Percentiles rank a stretch among this genome's conserved stretches.
phyloP scores from a whole-genome alignment of 2,888 invertebrate genomes.

The Timema cristinae region DNA sequence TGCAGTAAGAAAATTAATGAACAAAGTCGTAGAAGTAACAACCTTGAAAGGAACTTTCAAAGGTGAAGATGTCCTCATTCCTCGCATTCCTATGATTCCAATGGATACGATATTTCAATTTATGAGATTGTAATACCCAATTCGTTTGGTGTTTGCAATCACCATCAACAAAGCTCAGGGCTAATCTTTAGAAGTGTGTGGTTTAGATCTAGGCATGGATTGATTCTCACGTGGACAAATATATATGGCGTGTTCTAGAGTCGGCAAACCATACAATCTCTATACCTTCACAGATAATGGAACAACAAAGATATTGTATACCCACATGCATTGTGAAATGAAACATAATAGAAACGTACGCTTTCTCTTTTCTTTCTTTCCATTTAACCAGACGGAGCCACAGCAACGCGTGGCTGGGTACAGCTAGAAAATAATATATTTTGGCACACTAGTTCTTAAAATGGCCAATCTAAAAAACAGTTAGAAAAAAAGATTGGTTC shows the following conservation, averaged over 20 bases:
- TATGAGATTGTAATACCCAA: conserved; percentile 2
- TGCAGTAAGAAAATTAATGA: conserved; percentile 21
- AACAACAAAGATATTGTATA: too few species aligned
- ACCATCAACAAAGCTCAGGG: conserved; percentile 19
- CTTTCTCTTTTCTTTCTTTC: too few species aligned
- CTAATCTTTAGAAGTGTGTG: conserved; percentile 19
- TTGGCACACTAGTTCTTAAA: too few species aligned
- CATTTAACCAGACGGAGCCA: too few species aligned
- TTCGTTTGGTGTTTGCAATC: conserved; percentile 10
- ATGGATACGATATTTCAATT: conserved; percentile 16
- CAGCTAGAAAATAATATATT: conserved; percentile 3
- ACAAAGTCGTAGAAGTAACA: conserved; percentile 15
- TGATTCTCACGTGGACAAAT: conserved; percentile 18
- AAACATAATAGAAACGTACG: too few species aligned
- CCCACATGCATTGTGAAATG: too few species aligned
- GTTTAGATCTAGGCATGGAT: neutral
- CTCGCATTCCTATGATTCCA: too few species aligned
- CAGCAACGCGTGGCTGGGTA: neutral
- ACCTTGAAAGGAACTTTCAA: conserved; percentile 17
- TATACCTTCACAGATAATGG: too few species aligned
- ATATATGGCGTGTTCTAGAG: too few species aligned
- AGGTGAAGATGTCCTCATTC: conserved; percentile 20
- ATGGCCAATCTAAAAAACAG: too few species aligned
- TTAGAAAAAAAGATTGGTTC: too few species aligned
- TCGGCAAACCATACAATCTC: too few species aligned